Evolutionary conservation across 2,888 invertebrate species (phyloP).

Genomic region (Eilema griseolum): DNA sequence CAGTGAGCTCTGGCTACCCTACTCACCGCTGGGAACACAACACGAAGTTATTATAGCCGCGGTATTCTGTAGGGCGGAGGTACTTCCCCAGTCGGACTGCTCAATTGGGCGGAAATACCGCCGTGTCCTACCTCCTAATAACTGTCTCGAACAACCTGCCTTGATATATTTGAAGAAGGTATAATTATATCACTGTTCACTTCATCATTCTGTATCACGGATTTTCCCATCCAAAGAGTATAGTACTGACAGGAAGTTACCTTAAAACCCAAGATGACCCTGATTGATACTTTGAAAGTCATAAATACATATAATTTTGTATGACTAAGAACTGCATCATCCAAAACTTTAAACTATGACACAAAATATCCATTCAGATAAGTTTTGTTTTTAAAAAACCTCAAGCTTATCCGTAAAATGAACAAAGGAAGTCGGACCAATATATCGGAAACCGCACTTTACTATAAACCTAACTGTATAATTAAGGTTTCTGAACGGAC

Average conservation of each 20-base stretch:
- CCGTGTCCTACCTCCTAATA: no score
- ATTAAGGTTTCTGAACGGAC: constrained; percentile 70
- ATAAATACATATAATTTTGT: constrained; percentile 8
- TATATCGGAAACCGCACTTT: constrained; percentile 68
- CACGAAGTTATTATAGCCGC: no score
- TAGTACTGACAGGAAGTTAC: background rate
- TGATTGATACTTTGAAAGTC: constrained; percentile 3
- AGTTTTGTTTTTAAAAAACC: constrained; percentile 18
- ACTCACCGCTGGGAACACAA: no score
- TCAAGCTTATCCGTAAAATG: constrained; percentile 46
- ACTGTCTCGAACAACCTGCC: no score
- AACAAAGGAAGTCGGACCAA: constrained; percentile 55
- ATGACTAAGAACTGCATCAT: constrained; percentile 5
- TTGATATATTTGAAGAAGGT: no score
- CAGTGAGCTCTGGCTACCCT: no score
- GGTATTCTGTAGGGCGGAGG: no score
- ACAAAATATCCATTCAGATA: background rate
- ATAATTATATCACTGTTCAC: background rate
- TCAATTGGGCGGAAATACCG: no score
- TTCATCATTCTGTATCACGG: background rate
- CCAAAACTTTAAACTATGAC: constrained; percentile 4
- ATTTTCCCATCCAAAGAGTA: background rate
- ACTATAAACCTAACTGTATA: constrained; percentile 58
- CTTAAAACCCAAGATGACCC: background rate
- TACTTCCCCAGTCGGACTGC: no score